These are phyloP conservation scores for Callipepla squamata DNA, from an alignment of 2,113 vertebrate genomes.

Conservation along the genomic window DNA sequence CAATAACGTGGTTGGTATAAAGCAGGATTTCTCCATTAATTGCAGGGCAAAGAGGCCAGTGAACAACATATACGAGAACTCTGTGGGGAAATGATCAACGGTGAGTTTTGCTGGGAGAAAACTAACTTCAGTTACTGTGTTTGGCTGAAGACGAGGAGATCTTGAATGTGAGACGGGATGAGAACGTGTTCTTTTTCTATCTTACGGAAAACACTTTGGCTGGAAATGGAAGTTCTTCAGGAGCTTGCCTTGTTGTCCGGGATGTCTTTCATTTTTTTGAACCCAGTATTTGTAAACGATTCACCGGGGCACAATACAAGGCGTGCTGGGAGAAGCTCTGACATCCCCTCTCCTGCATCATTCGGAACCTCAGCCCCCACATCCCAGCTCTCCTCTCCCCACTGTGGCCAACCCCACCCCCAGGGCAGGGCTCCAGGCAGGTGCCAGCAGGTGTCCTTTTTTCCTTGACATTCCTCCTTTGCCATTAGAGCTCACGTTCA, in stretches of 20 bases:
- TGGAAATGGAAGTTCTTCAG: not conserved
- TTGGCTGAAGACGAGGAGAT: no score
- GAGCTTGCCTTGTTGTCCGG: not conserved
- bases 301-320: not conserved
- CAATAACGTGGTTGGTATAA: not conserved
- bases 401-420: not conserved
- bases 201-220: not conserved
- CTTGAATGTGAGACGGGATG: not conserved
- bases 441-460: accelerated
- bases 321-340: not conserved
- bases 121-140: not conserved
- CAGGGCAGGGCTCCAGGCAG: not conserved
- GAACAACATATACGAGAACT: constrained; percentile 95
- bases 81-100: constrained; percentile 90
- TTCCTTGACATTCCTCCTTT: not conserved
- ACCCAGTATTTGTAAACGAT: not conserved
- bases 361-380: not conserved
- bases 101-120: constrained; percentile 76
- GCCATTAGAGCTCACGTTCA: not conserved
- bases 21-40: constrained; percentile 2
- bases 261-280: not conserved
- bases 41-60: constrained; percentile 92
- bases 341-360: not conserved
- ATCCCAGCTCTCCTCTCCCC: no score
- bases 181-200: not conserved